phyloP scores from a whole-genome alignment of 2,888 invertebrate species.

The Galeopsomyia nigrocyanea region DNA sequence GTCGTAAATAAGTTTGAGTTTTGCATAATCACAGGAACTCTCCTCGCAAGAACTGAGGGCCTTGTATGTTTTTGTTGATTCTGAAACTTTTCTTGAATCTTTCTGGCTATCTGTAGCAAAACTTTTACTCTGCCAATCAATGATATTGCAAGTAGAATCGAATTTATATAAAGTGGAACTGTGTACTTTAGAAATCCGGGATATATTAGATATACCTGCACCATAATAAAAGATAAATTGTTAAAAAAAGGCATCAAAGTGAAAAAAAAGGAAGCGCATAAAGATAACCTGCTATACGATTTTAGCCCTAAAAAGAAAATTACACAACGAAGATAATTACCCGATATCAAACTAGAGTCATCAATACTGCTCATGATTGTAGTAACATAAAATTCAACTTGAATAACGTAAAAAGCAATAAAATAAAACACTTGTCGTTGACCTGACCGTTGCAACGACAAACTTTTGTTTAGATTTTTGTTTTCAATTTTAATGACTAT shows the following conservation, averaged over 20 bases:
- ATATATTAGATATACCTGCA: slow-evolving; percentile 60
- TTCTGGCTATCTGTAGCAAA: slow-evolving; percentile 37
- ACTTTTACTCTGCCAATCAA: slow-evolving; percentile 48
- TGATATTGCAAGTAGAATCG: slow-evolving; percentile 51
- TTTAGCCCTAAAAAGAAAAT: background rate
- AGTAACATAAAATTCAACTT: background rate
- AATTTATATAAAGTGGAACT: slow-evolving; percentile 50
- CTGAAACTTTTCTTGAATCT: slow-evolving; percentile 41
- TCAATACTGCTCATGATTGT: slow-evolving; percentile 42
- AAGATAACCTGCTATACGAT: background rate
- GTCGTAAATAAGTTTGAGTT: slow-evolving; percentile 56
- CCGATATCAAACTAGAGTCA: slow-evolving; percentile 57
- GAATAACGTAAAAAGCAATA: background rate
- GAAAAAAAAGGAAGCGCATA: background rate
- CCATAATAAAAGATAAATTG: background rate
- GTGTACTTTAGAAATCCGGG: slow-evolving; percentile 56
- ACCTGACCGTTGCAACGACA: background rate
- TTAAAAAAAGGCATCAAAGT: background rate
- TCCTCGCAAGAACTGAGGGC: slow-evolving; percentile 54
- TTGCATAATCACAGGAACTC: slow-evolving; percentile 54
- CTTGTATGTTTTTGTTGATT: slow-evolving; percentile 49
- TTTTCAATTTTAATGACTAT: background rate
- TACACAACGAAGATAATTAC: slow-evolving; percentile 47
- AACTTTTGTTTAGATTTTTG: background rate
- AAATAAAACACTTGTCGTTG: background rate